phyloP scores from a whole-genome alignment of 1,140 invertebrate species.

The Drosophila repleta region DNA sequence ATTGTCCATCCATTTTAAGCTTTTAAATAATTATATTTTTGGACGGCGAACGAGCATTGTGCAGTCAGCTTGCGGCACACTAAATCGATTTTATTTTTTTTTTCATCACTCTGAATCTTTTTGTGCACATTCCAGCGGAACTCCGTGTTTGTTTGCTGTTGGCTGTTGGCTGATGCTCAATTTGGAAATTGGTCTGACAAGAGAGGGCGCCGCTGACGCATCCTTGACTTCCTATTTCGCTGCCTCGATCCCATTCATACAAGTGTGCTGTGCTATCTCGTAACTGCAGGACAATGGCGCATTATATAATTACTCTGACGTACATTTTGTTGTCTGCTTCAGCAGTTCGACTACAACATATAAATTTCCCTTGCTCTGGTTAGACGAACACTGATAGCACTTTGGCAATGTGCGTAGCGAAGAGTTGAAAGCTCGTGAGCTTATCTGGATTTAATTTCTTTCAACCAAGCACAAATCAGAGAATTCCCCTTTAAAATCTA shows the following conservation, averaged over 20 bases:
- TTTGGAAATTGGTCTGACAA: slow-evolving; percentile 58
- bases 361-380: not conserved
- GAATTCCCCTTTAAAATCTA: slow-evolving; percentile 24
- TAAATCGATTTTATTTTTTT: not conserved
- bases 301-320: slow-evolving; percentile 64
- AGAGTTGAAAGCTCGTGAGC: not conserved
- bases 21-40: no score
- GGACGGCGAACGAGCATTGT: no score
- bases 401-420: not conserved
- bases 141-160: no score
- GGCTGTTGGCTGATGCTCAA: slow-evolving; percentile 25
- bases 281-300: slow-evolving; percentile 65
- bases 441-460: slow-evolving; percentile 5
- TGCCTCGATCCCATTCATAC: not conserved
- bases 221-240: not conserved
- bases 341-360: not conserved
- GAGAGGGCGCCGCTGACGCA: slow-evolving; percentile 8
- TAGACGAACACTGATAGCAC: not conserved
- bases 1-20: no score
- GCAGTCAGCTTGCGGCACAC: no score
- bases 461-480: slow-evolving; percentile 24
- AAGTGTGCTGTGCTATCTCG: slow-evolving; percentile 29
- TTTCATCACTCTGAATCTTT: not conserved
- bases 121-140: slow-evolving; percentile 23
- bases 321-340: slow-evolving; percentile 4